Percentiles rank a stretch among this genome's conserved stretches.
Conservation (phyloP, 2,888 invertebrate genomes). For the Eupsilia transversa region DNA sequence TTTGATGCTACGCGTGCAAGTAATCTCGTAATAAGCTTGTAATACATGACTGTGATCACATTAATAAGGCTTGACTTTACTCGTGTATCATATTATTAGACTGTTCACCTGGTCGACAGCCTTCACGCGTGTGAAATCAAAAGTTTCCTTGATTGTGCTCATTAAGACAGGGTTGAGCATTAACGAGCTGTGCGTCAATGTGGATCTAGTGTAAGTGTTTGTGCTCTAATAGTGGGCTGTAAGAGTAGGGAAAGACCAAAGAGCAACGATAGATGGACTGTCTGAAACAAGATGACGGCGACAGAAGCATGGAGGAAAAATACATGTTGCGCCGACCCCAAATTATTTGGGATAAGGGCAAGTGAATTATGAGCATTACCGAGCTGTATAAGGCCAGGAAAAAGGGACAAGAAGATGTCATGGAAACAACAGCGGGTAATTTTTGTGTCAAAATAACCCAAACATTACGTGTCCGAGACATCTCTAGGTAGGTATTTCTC, state of each 20-base stretch:
- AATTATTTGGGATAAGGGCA: background rate
- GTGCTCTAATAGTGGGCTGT: too few relatives aligned
- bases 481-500: too few relatives aligned
- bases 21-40: background rate
- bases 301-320: background rate
- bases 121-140: background rate
- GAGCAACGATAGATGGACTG: too few relatives aligned
- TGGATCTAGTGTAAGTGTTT: too few relatives aligned
- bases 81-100: background rate
- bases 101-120: background rate
- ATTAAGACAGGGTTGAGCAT: background rate
- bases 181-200: background rate
- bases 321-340: background rate
- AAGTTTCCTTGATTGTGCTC: background rate
- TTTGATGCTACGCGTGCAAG: background rate
- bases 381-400: background rate
- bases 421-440: background rate
- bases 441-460: background rate
- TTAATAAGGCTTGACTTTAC: too few relatives aligned
- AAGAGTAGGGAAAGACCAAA: background rate
- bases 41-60: conserved; percentile 1
- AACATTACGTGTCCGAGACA: background rate
- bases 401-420: background rate
- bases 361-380: background rate
- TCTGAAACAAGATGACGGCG: background rate